Conservation (phyloP, 2,113 vertebrate genomes). For the Tachuris rubrigastra region DNA sequence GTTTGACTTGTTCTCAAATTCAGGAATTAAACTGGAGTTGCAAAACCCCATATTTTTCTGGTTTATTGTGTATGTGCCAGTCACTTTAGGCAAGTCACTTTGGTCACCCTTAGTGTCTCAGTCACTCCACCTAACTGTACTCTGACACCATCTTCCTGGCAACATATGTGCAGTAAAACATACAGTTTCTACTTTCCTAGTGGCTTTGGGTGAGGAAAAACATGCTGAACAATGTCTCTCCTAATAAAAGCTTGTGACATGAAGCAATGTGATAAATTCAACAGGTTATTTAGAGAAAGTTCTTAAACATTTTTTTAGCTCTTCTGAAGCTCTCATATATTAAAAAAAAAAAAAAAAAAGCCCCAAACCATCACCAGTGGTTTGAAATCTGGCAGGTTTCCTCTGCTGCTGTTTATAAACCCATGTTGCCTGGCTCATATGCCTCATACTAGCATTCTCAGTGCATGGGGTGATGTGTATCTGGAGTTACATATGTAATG, state of each 20-base stretch:
- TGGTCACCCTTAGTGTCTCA: background rate
- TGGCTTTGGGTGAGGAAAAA: background rate
- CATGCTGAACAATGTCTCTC: background rate
- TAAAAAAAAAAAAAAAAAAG: background rate
- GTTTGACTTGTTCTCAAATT: background rate
- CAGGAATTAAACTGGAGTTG: background rate
- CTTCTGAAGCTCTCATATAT: background rate
- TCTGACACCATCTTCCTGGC: background rate
- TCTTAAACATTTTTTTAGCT: background rate
- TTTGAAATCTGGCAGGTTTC: background rate
- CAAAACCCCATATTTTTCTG: background rate
- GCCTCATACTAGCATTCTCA: background rate
- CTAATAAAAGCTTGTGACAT: background rate
- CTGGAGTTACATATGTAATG: background rate
- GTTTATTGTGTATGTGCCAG: background rate
- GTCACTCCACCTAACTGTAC: background rate
- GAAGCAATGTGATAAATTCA: background rate
- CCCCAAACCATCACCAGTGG: background rate
- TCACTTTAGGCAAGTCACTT: background rate
- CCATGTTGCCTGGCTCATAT: background rate
- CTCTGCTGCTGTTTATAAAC: background rate
- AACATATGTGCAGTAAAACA: background rate
- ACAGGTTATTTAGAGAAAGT: background rate
- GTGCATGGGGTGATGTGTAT: background rate
- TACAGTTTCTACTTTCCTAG: fast-evolving